Conservation (phyloP, 2,797 vertebrate genomes). For the Tenualosa thibaudeaui region DNA sequence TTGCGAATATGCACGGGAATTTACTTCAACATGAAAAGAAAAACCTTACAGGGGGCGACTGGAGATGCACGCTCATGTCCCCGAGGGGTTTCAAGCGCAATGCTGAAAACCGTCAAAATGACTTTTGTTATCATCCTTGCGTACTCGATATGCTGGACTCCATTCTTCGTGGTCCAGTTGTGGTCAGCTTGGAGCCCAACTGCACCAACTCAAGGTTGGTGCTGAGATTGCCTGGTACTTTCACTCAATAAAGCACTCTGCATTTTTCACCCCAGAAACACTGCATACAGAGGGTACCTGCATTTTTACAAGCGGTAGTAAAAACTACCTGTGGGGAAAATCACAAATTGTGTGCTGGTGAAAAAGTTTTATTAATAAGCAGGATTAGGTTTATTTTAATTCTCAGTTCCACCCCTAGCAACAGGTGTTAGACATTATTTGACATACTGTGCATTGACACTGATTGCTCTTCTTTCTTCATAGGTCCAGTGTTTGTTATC, state of each 20-base stretch:
- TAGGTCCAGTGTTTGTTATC: slow-evolving; percentile 79
- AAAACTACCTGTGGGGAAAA: neutral
- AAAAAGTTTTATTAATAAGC: neutral
- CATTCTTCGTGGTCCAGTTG: slow-evolving; percentile 87
- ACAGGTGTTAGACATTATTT: too few relatives aligned
- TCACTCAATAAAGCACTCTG: neutral
- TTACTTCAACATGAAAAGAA: slow-evolving; percentile 82
- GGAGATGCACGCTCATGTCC: slow-evolving; percentile 68
- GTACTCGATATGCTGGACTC: slow-evolving; percentile 83
- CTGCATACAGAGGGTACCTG: neutral
- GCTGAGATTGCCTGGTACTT: neutral
- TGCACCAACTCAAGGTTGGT: slow-evolving; percentile 78
- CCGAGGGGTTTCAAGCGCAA: slow-evolving; percentile 78
- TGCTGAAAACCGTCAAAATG: slow-evolving; percentile 83
- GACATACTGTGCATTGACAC: neutral
- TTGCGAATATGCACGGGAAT: slow-evolving; percentile 84
- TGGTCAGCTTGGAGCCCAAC: slow-evolving; percentile 86
- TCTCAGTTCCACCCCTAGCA: too few relatives aligned
- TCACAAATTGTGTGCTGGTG: neutral
- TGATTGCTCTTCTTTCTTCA: slow-evolving; percentile 28
- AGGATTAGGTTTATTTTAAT: too few relatives aligned
- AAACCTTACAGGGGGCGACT: slow-evolving; percentile 55
- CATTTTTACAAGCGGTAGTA: neutral
- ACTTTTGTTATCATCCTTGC: slow-evolving; percentile 86
- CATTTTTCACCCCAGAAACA: neutral